phyloP scores from a whole-genome alignment of 2,797 vertebrate species.

The Darevskia mixta region DNA sequence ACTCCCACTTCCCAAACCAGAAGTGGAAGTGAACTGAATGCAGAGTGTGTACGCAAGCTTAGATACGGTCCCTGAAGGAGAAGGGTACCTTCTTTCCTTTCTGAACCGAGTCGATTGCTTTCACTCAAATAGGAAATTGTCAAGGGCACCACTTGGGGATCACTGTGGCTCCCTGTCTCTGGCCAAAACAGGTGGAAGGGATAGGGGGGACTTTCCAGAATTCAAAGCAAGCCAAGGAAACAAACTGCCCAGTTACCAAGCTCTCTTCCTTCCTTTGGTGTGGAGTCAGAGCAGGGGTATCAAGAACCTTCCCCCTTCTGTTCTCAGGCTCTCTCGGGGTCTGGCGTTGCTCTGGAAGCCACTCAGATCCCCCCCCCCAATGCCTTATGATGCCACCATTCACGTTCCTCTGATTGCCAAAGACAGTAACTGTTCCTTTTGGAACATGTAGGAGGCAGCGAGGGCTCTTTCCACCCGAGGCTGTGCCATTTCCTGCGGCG shows the following conservation, averaged over 20 bases:
- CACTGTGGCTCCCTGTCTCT: too few species aligned
- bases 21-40: too few species aligned
- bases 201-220: background rate
- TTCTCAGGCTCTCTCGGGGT: background rate
- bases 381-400: conserved; percentile 9
- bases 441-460: conserved; percentile 35
- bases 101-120: too few species aligned
- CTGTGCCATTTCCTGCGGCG: too few species aligned
- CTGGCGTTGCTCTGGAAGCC: conserved; percentile 31
- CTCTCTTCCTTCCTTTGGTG: background rate
- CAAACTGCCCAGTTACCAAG: conserved; percentile 21
- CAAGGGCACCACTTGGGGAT: too few species aligned
- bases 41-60: too few species aligned
- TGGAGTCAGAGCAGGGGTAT: background rate
- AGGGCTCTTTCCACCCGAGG: conserved; percentile 18
- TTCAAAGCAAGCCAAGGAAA: conserved; percentile 11
- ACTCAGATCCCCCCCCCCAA: background rate
- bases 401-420: conserved; percentile 40
- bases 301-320: fast-evolving
- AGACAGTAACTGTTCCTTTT: conserved; percentile 42
- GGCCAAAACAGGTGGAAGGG: background rate
- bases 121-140: too few species aligned
- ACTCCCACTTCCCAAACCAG: too few species aligned
- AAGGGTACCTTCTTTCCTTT: too few species aligned
- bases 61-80: too few species aligned